Conservation (phyloP, 2,888 invertebrate genomes). For the Pachymerium ferrugineum region DNA sequence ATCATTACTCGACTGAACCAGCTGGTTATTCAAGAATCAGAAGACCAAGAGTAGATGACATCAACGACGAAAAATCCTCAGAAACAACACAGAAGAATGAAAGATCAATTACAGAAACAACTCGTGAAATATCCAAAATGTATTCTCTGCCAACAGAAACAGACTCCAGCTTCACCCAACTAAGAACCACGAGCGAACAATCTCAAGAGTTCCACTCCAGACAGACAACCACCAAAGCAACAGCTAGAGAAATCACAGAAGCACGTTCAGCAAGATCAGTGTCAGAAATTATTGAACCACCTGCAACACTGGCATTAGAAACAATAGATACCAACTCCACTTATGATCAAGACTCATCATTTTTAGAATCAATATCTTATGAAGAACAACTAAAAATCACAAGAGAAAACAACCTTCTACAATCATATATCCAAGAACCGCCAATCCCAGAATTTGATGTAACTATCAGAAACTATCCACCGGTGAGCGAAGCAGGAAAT, state of each 20-base stretch:
- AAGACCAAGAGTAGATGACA: constrained; percentile 35
- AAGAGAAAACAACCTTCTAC: constrained; percentile 40
- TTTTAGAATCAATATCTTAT: constrained; percentile 84
- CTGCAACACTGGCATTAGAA: constrained; percentile 56
- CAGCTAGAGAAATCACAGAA: not conserved
- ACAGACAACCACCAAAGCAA: not conserved
- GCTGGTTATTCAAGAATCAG: constrained; percentile 36
- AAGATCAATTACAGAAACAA: not conserved
- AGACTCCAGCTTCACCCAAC: not conserved
- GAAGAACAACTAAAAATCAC: constrained; percentile 57
- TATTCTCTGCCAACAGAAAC: constrained; percentile 5
- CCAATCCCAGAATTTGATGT: constrained; percentile 78
- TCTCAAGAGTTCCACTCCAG: not conserved
- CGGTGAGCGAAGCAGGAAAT: constrained; percentile 48
- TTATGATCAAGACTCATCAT: constrained; percentile 87
- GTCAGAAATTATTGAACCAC: constrained; percentile 39
- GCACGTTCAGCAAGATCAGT: constrained; percentile 20
- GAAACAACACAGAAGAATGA: too few relatives aligned
- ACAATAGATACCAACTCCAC: constrained; percentile 72
- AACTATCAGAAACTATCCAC: constrained; percentile 82
- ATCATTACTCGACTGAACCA: too few relatives aligned
- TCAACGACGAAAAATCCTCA: too few relatives aligned
- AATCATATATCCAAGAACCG: constrained; percentile 50
- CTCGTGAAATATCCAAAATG: not conserved
- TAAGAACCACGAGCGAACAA: not conserved